Evolutionary conservation across 2,113 vertebrate species (phyloP), one percentile per base, ranked within the genome.

Genomic region (Leptosomus discolor): DNA sequence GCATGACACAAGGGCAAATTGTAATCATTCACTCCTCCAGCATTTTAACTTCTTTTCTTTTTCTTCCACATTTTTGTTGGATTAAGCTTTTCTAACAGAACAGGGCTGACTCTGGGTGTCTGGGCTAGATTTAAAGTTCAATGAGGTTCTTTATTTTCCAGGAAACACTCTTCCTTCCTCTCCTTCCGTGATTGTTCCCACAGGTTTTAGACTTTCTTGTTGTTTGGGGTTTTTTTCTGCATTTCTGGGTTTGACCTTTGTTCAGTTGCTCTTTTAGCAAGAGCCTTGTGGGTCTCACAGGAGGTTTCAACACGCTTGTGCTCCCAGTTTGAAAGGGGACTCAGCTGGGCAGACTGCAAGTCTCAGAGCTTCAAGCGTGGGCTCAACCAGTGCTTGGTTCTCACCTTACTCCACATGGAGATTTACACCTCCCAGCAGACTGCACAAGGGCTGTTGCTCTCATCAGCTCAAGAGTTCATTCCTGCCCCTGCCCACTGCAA

Each of bases 131-230:
- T 89, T 92, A 39, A 93, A 91, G 65, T 88, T 95, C 95, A 92
- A n/a, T 36, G 45, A 95, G 70, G 90, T 88, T 92, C 84, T 65
- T 92, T 96, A 94, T 89, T 95, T 97, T 92, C 77, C 89, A 90
- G 94, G 95, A 95, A 95, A 94, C 81, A 15, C 77, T 95, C 77
- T 95, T 97, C 92, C 96, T 97, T 96, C 95, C 96, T 94, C 64
- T 86, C 56, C 84, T 79, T 89, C 69, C 5, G 3, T 61, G 69
- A 87, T 50, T 96, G 80, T 91, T 94, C 91, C 91, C 92, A 67
- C 41, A 85, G 91, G 65, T 87, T 79, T 90, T 73, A 69, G 60
- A 58, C 51, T 81, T 95, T 92, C 56, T 73, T 85, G 10, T 46
- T 74, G 41, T 32, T 56, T 56, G 54, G 29, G 30, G 16, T 58